These are phyloP conservation scores for Oxytorus armatus DNA, from an alignment of 2,888 invertebrate species.

Conservation along the genomic window DNA sequence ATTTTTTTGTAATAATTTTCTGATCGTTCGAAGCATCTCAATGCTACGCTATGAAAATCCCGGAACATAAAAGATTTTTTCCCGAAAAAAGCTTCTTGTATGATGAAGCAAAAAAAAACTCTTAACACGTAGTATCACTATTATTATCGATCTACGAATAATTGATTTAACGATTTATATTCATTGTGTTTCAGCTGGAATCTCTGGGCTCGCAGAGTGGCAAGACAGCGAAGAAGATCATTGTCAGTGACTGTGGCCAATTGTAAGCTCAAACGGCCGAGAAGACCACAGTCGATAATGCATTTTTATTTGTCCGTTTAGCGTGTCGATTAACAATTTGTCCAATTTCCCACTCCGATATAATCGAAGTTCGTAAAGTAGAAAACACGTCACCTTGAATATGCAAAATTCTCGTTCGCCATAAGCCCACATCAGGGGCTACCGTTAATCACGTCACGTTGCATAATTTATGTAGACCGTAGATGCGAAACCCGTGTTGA, in stretches of 20 bases:
- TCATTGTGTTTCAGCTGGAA: constrained; percentile 86
- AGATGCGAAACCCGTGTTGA: background rate
- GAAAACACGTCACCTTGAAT: constrained; percentile 50
- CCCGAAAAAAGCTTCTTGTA: too few relatives aligned
- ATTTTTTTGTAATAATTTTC: too few relatives aligned
- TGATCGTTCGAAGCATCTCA: too few relatives aligned
- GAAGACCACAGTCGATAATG: constrained; percentile 74
- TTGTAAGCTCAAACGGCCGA: constrained; percentile 84
- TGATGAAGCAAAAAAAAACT: too few relatives aligned
- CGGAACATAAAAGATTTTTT: too few relatives aligned
- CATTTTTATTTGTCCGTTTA: constrained; percentile 77
- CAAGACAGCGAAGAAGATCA: constrained; percentile 93
- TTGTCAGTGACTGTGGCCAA: constrained; percentile 93
- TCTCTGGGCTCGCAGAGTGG: constrained; percentile 93
- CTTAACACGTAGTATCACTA: too few relatives aligned
- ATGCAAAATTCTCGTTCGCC: constrained; percentile 54
- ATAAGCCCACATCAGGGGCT: constrained; percentile 36
- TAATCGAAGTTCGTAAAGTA: constrained; percentile 65
- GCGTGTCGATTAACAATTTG: constrained; percentile 62
- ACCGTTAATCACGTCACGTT: background rate
- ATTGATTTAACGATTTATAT: too few relatives aligned
- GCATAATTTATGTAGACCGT: background rate
- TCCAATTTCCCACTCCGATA: constrained; percentile 58
- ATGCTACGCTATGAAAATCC: too few relatives aligned
- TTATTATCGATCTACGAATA: too few relatives aligned